phyloP scores from a whole-genome alignment of 2,888 invertebrate species.

The Octodonta nipae region DNA sequence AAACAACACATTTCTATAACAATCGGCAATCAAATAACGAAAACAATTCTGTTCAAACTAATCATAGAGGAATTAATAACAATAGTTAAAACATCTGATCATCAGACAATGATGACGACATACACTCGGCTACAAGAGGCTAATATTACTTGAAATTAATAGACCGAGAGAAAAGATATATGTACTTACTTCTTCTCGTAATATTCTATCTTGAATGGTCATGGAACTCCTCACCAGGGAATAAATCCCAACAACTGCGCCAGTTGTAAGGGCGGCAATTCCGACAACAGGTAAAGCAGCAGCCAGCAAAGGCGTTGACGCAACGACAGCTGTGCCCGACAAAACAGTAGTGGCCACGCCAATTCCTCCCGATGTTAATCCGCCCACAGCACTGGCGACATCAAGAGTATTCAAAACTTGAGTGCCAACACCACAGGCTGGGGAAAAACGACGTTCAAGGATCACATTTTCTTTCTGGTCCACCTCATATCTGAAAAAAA shows the following conservation, averaged over 20 bases:
- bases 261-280: slow-evolving; percentile 9
- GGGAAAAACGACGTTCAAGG: slow-evolving; percentile 25
- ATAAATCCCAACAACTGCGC: slow-evolving; percentile 5
- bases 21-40: too few relatives aligned
- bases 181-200: background rate
- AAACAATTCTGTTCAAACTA: too few relatives aligned
- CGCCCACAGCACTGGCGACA: slow-evolving; percentile 22
- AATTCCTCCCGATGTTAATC: slow-evolving; percentile 35
- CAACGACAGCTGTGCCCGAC: too few relatives aligned
- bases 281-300: slow-evolving; percentile 4
- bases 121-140: too few relatives aligned
- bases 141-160: too few relatives aligned
- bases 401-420: slow-evolving; percentile 24
- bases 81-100: too few relatives aligned
- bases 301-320: background rate
- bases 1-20: too few relatives aligned
- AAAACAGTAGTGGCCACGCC: too few relatives aligned
- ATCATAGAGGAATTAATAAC: too few relatives aligned
- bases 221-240: background rate
- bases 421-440: slow-evolving; percentile 23
- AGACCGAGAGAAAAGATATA: too few relatives aligned
- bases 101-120: too few relatives aligned
- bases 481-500: slow-evolving; percentile 8
- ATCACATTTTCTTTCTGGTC: slow-evolving; percentile 24
- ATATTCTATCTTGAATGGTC: background rate